These are phyloP conservation scores for Camptogramma bilineatum DNA, from an alignment of 2,888 invertebrate genomes.

Conservation along the genomic window DNA sequence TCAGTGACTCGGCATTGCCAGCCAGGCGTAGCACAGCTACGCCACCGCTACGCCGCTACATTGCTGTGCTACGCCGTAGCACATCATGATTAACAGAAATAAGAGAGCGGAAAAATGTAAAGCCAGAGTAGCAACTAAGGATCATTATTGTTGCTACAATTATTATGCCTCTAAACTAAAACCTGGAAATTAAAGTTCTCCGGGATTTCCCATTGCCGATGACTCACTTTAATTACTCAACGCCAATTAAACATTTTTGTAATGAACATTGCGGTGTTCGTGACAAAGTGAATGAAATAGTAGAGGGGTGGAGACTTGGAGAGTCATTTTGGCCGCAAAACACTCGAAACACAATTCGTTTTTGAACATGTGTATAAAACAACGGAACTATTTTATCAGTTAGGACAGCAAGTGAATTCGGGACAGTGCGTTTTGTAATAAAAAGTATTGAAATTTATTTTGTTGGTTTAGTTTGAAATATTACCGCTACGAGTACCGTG, in stretches of 20 bases:
- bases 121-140: not conserved
- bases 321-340: conserved; percentile 42
- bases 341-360: conserved; percentile 39
- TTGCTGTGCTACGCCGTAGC: conserved; percentile 41
- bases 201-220: conserved; percentile 21
- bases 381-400: conserved; percentile 43
- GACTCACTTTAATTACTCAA: conserved; percentile 23
- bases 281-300: conserved; percentile 40
- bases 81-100: conserved; percentile 36
- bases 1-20: conserved; percentile 46
- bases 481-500: not conserved
- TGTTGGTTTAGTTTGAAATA: conserved; percentile 7
- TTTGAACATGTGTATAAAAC: conserved; percentile 48
- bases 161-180: not conserved
- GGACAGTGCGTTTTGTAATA: conserved; percentile 18
- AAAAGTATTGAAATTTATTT: conserved; percentile 26
- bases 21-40: conserved; percentile 54
- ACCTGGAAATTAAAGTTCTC: conserved; percentile 4
- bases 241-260: conserved; percentile 15
- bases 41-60: conserved; percentile 37
- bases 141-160: not conserved
- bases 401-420: conserved; percentile 25
- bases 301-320: conserved; percentile 40
- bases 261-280: conserved; percentile 30
- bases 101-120: conserved; percentile 34